These are phyloP conservation scores for Rhodeus uyekii DNA, from an alignment of 2,797 vertebrate species.

Conservation along the genomic window DNA sequence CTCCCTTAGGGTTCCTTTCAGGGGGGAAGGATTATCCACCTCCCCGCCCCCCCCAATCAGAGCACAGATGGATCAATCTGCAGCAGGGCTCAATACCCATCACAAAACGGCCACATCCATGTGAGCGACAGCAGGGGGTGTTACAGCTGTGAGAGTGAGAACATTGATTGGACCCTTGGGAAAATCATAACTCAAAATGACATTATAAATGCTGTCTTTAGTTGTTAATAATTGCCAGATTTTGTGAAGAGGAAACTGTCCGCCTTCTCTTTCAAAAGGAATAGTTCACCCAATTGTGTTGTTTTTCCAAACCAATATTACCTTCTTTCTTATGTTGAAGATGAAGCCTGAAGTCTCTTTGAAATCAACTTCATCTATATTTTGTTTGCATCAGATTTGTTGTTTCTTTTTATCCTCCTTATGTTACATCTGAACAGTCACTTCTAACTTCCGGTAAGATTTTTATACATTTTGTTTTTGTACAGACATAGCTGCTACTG, in stretches of 20 bases:
- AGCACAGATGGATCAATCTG: conserved; percentile 67
- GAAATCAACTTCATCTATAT: not conserved
- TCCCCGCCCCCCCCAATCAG: conserved; percentile 32
- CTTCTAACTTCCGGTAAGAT: not conserved
- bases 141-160: not conserved
- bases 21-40: conserved; percentile 47
- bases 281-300: not conserved
- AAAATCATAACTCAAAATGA: conserved; percentile 14
- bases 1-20: conserved; percentile 64
- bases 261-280: not conserved
- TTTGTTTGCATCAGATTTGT: not conserved
- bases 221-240: not conserved
- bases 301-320: not conserved
- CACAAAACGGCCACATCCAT: conserved; percentile 47
- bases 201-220: conserved; percentile 19
- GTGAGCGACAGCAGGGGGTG: conserved; percentile 28
- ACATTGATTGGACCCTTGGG: conserved; percentile 16
- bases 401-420: not conserved
- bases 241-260: not conserved
- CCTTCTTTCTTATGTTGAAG: not conserved
- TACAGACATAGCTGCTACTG: conserved; percentile 85
- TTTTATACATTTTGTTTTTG: not conserved
- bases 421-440: no score
- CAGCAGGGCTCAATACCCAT: conserved; percentile 56
- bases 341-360: not conserved